Base-by-base conservation (phyloP, 1,140 invertebrate genomes). In the Hestina assimilis region DNA sequence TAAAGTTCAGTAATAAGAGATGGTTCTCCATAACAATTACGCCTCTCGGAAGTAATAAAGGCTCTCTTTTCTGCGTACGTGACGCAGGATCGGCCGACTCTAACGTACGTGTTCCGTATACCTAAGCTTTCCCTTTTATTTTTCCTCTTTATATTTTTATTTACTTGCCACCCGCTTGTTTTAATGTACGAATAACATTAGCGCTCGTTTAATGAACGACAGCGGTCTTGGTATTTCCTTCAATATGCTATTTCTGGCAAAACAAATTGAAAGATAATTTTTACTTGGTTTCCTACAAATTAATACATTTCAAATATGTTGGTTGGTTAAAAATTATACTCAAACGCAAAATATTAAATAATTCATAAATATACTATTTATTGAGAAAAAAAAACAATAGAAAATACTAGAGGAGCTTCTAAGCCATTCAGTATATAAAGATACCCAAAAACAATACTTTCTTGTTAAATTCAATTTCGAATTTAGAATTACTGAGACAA, bases 21-120 rank as follows among this genome's bases (percentile, higher is more conserved):
- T 64, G 66, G 69, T 75, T 83, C 75, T 80, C 80, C 76, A 81
- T 81, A 81, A 83, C 78, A 83, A 83, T 83, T 83, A 83, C 75
- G 69, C 51, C 62, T 56, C 73, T 72, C 68, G 76, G 76, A 79
- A 77, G 76, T 79, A 80, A 83, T 83, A 83, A 81, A 83, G 79
- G 71, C 79, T 83, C 76, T 79, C 69, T 77, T 79, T 78, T 81
- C 67, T 72, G 45, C 58, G 70, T 74, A 83, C 80, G 80, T 83
- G 80, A 83, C 72, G 72, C 23, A 71, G 69, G 66, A 78, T 79
- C 78, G 66, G 70, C 72, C 67, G 67, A 71, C 72, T 79, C 68
- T 69, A 64, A 72, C 69, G 66, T 59, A 81, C 80, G 78, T 83
- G 80, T 81, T 69, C 58, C 46, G 78, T 75, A 79, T 83, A 71